These are phyloP conservation scores for Dolichallabes microphthalmus DNA, from an alignment of 2,113 vertebrate genomes.

Conservation along the genomic window DNA sequence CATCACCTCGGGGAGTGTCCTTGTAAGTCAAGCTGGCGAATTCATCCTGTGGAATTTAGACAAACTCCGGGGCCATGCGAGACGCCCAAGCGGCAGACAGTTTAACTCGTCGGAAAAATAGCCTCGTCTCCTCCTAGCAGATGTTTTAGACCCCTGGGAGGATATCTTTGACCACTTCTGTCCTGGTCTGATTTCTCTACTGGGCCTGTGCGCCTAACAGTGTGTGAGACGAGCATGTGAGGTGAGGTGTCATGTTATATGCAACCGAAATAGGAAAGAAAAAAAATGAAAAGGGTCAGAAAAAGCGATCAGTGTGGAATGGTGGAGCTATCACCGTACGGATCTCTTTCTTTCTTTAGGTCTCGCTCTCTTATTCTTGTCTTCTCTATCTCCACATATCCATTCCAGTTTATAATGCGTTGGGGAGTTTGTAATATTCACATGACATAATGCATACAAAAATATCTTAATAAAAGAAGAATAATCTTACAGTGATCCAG, in stretches of 20 bases:
- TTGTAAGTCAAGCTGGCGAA: slow-evolving; percentile 39
- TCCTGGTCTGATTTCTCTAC: background rate
- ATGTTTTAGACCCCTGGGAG: slow-evolving; percentile 22
- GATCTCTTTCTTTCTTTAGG: background rate
- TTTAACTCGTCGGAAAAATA: background rate
- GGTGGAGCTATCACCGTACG: background rate
- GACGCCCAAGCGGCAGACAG: background rate
- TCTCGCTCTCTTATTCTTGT: background rate
- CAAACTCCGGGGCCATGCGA: slow-evolving; percentile 12
- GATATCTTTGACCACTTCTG: background rate
- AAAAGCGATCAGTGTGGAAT: background rate
- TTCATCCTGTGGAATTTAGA: slow-evolving; percentile 1
- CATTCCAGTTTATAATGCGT: background rate
- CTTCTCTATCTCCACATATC: no score
- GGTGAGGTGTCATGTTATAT: background rate
- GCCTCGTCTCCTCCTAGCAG: background rate
- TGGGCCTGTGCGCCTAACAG: background rate
- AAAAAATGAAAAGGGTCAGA: background rate
- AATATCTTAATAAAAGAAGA: no score
- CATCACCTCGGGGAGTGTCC: slow-evolving; percentile 46
- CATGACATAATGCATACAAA: no score
- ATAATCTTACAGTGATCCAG: no score
- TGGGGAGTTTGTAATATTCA: background rate
- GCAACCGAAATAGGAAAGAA: background rate
- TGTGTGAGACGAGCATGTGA: background rate